Base-by-base conservation (phyloP, 1,140 invertebrate genomes). In the Apis florea region DNA sequence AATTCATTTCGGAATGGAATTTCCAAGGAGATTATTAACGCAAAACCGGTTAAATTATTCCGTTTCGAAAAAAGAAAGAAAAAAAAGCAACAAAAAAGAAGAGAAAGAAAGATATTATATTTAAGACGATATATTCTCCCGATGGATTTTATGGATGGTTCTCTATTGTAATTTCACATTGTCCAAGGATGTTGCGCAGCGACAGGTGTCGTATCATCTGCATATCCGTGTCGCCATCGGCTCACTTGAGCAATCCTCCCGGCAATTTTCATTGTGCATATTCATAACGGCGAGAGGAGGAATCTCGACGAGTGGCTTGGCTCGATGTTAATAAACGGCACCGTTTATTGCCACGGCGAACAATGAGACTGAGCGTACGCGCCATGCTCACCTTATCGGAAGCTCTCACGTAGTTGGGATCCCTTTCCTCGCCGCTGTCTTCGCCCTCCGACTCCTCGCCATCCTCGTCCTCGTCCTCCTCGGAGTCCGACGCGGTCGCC, bases 401-500 rank as follows among this genome's bases (percentile, higher is more conserved):
- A 82, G 94, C 92, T 68, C 95, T 92, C n/a, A 95, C 93, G 83
- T 95, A 94, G 73, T 95, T 94, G 0, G 95, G 95, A 93, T 95
- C 94, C 87, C 94, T 96, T 72, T 95, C 95, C 79, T 96, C 95
- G 49, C 93, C 90, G 82, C 94, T 94, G 12, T 95, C 93, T 8
- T 95, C 94, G 13, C 94, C 94, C 4, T 95, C 94, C 15, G 91
- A 91, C 21, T 95, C 95, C 53, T 95, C 94, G 13, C 94, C 93
- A 17, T 95, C 95, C 74, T 96, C 95, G 11, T 96, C 95, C 19
- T 95, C 95, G 15, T 95, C 94, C 40, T 94, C 93, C 17, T 94
- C 94, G 10, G 93, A 93, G 72, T 95, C 95, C 0, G 93, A 94
- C 2, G 95, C 94, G 17, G 94, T 92, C 0, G 93, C 91, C 83